phyloP scores from a whole-genome alignment of 2,797 vertebrate genomes.

The Phrynocephalus forsythii region DNA sequence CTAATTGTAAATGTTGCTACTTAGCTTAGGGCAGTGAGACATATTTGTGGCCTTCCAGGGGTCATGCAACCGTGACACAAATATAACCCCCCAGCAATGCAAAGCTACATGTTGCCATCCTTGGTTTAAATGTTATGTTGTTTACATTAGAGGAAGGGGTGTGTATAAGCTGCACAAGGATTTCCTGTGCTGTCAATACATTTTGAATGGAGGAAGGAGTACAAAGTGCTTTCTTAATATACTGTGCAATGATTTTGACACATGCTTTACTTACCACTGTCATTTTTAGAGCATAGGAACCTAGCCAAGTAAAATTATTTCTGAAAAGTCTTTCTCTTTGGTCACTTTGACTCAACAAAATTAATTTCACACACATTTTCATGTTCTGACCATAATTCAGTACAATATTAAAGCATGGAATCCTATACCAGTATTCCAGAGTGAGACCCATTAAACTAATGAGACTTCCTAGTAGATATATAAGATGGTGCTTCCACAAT shows the following conservation, averaged over 20 bases:
- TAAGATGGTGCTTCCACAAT: neutral
- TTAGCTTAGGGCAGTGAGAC: neutral
- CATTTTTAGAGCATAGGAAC: neutral
- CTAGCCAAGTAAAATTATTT: neutral
- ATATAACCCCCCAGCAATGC: too few relatives aligned
- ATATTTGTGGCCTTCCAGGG: too few relatives aligned
- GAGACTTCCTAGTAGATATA: neutral
- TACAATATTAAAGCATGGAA: neutral
- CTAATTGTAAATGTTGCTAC: neutral
- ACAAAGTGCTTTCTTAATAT: too few relatives aligned
- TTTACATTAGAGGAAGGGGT: too few relatives aligned
- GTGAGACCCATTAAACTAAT: neutral
- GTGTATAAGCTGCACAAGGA: too few relatives aligned
- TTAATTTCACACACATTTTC: neutral
- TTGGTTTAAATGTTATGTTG: too few relatives aligned
- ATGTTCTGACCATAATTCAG: neutral
- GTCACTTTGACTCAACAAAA: conserved; percentile 12
- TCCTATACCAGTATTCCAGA: neutral
- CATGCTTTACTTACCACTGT: neutral
- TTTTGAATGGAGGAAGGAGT: too few relatives aligned
- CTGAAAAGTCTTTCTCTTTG: neutral
- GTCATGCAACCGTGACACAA: too few relatives aligned
- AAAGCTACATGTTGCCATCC: too few relatives aligned
- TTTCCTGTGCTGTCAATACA: too few relatives aligned
- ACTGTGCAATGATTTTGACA: too few relatives aligned